Base-by-base conservation (phyloP, 2,888 invertebrate species). In the Eupithecia centaureata region DNA sequence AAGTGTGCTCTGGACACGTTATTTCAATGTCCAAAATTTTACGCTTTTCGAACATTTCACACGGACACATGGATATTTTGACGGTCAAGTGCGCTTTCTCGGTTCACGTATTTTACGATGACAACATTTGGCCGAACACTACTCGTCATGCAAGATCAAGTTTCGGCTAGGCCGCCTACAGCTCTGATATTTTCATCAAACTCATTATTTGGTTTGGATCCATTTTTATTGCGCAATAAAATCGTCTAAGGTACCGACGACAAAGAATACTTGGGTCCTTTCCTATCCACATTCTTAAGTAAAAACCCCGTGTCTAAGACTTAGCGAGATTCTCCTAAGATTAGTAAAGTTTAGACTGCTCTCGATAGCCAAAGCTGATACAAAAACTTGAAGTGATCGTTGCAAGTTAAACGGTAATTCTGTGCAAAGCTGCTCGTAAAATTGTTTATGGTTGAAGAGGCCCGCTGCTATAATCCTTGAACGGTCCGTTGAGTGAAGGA, bases 371-470 rank as follows among this genome's bases (percentile, higher is more conserved):
- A 69, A 74, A 75, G 77, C 78, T 79, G 71, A 74, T 77, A 76
- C 75, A 79, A 79, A 80, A 79, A 78, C 74, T 77, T 76, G 63
- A 74, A 79, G 74, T 75, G 72, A 77, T 79, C 73, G 76, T 70
- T 76, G 76, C 74, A 73, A 77, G 76, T 71, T 73, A 74, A 81
- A 77, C 73, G 75, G 75, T 78, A 73, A 79, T 80, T 79, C 76
- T 73, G 73, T 78, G 75, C 79, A 73, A 79, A 78, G 76, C 77
- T 73, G 70, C 65, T 83, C 83, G 79, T 86, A 83, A 86, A 86
- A 83, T 62, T 79, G 73, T 85, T 85, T 83, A 85, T 81, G 74
- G 78, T 75, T 73, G 76, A 78, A 78, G 77, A 77, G 73, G 81
- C 77, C 79, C 78, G 75, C 75, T 63, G 77, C 77, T 74, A 76